These are phyloP conservation scores for Miichthys miiuy DNA, from an alignment of 2,797 vertebrate genomes.

Conservation along the genomic window DNA sequence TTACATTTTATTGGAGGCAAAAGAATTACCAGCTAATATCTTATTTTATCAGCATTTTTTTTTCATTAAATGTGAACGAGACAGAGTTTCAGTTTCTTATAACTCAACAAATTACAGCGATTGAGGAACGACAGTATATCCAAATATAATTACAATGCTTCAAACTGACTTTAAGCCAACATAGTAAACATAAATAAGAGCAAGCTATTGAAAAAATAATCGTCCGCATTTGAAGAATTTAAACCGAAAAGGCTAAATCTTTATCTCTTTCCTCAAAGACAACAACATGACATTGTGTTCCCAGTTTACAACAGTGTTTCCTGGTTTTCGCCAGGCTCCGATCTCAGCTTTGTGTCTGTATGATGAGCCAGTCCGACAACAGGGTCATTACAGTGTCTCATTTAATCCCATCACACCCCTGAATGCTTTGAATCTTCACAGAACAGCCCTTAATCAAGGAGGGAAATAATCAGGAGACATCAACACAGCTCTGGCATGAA, in stretches of 20 bases:
- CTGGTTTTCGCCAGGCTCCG: slow-evolving; percentile 47
- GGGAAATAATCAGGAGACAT: slow-evolving; percentile 76
- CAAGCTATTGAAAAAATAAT: neutral
- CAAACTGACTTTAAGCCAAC: neutral
- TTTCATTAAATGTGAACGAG: neutral
- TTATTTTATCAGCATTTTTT: neutral
- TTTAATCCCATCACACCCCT: slow-evolving; percentile 80
- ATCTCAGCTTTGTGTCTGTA: slow-evolving; percentile 73
- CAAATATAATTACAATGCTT: slow-evolving; percentile 12
- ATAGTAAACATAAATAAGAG: neutral
- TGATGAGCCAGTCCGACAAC: slow-evolving; percentile 80
- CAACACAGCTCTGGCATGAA: slow-evolving; percentile 74
- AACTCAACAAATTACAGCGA: neutral
- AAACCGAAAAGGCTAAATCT: neutral
- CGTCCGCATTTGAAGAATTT: neutral
- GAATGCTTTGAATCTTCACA: slow-evolving; percentile 72
- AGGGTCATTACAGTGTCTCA: slow-evolving; percentile 80
- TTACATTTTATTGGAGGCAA: slow-evolving; percentile 1
- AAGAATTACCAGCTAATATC: neutral
- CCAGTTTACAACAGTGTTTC: slow-evolving; percentile 42
- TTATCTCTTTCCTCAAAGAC: neutral
- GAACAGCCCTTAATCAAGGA: slow-evolving; percentile 76
- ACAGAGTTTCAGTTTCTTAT: neutral
- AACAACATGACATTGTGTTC: slow-evolving; percentile 27
- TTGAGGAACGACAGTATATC: neutral